Evolutionary conservation across 1,140 invertebrate genomes (phyloP).

Genomic region (Steinernema feltiae): DNA sequence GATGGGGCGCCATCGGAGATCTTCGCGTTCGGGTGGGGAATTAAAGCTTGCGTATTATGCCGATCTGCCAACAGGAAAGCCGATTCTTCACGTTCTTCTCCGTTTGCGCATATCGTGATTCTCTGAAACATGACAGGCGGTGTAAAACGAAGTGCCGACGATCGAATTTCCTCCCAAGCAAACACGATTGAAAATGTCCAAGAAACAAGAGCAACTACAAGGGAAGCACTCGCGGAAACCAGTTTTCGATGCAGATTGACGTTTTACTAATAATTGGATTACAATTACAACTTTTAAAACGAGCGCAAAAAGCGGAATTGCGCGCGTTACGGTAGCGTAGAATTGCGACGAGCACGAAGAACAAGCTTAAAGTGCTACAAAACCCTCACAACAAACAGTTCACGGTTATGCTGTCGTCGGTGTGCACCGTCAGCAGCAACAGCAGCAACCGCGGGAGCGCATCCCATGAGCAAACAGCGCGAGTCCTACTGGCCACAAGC

Average conservation of each 20-base stretch:
- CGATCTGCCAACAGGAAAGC: background rate
- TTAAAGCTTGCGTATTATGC: conserved; percentile 10
- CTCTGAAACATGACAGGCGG: background rate
- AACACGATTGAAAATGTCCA: conserved; percentile 1
- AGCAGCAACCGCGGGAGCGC: background rate
- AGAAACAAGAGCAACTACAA: background rate
- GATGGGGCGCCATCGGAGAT: background rate
- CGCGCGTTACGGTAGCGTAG: too few species aligned
- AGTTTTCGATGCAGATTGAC: background rate
- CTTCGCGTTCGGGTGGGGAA: background rate
- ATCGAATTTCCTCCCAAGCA: background rate
- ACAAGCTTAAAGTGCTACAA: background rate
- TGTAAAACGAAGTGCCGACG: background rate
- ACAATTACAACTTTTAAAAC: background rate
- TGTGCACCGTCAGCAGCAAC: too few species aligned
- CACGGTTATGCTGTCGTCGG: too few species aligned
- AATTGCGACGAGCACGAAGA: background rate
- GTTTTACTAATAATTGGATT: background rate
- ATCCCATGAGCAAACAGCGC: background rate
- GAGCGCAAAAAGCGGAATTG: too few species aligned
- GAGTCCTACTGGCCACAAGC: background rate
- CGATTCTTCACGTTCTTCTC: background rate
- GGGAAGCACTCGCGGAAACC: background rate
- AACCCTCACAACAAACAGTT: background rate
- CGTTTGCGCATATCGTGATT: background rate